Evolutionary conservation across 2,888 invertebrate genomes (phyloP).

Genomic region (Dryococelus australis): DNA sequence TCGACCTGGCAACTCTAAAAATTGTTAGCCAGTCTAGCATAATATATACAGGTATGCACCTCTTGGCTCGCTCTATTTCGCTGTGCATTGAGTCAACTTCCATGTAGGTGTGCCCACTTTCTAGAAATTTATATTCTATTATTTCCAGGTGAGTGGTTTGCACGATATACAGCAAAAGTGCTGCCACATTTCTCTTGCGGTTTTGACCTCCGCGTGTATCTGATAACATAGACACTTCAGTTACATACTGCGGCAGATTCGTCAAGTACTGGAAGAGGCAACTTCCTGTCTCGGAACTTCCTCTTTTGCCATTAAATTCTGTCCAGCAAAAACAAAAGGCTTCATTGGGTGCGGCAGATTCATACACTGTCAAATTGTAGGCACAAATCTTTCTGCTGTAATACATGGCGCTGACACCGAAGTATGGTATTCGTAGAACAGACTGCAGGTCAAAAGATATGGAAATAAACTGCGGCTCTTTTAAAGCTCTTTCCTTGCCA

Average conservation of each 20-base stretch:
- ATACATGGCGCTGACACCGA: slow-evolving; percentile 51
- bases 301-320: slow-evolving; percentile 52
- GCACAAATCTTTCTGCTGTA: slow-evolving; percentile 51
- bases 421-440: slow-evolving; percentile 52
- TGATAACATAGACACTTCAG: neutral
- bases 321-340: slow-evolving; percentile 51
- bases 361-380: slow-evolving; percentile 53
- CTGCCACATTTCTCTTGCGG: neutral
- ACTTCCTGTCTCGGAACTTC: slow-evolving; percentile 52
- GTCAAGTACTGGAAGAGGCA: slow-evolving; percentile 44
- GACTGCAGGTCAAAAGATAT: slow-evolving; percentile 52
- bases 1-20: neutral
- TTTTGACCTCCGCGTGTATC: slow-evolving; percentile 6
- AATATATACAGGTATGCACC: neutral
- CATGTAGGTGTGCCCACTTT: slow-evolving; percentile 49
- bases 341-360: slow-evolving; percentile 49
- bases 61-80: slow-evolving; percentile 48
- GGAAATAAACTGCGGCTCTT: slow-evolving; percentile 48
- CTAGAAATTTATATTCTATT: slow-evolving; percentile 48
- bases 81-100: slow-evolving; percentile 50
- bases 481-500: slow-evolving; percentile 45
- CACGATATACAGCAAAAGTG: slow-evolving; percentile 28
- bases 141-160: slow-evolving; percentile 44
- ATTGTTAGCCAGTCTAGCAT: slow-evolving; percentile 13
- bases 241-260: neutral